Evolutionary conservation across 2,113 vertebrate genomes (phyloP).

Genomic region (Oncorhynchus nerka): DNA sequence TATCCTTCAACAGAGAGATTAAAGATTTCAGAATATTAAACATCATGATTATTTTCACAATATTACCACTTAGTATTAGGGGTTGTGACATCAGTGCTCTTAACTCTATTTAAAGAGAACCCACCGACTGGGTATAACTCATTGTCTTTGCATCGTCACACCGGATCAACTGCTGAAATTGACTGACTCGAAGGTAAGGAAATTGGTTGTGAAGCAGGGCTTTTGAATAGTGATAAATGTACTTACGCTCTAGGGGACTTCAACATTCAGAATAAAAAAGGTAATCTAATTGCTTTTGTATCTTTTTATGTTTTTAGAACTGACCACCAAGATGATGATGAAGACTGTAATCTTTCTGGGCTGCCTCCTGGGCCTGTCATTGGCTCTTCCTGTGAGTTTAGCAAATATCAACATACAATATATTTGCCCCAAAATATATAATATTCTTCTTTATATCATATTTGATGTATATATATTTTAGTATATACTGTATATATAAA

Average conservation of each 20-base stretch:
- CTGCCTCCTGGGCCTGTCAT: not conserved
- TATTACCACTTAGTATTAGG: not conserved
- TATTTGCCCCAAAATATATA: too few relatives aligned
- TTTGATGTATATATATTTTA: not conserved
- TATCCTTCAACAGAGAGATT: not conserved
- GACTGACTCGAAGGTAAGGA: too few relatives aligned
- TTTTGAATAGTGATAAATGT: not conserved
- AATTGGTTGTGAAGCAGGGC: too few relatives aligned
- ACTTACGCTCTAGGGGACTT: not conserved
- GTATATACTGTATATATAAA: not conserved
- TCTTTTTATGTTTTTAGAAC: not conserved
- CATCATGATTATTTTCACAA: constrained; percentile 15
- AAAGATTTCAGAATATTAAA: constrained; percentile 28
- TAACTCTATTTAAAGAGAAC: constrained; percentile 37
- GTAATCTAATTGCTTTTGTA: too few relatives aligned
- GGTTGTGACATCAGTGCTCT: not conserved
- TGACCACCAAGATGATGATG: too few relatives aligned
- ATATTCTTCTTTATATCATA: too few relatives aligned
- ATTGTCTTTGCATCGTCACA: not conserved
- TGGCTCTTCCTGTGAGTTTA: constrained; percentile 1
- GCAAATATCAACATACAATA: too few relatives aligned
- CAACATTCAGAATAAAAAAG: not conserved
- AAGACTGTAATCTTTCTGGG: too few relatives aligned
- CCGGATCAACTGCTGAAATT: not conserved
- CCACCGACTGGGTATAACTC: not conserved